phyloP scores from a whole-genome alignment of 2,797 vertebrate genomes.

The Amblyopsis hoosieri region DNA sequence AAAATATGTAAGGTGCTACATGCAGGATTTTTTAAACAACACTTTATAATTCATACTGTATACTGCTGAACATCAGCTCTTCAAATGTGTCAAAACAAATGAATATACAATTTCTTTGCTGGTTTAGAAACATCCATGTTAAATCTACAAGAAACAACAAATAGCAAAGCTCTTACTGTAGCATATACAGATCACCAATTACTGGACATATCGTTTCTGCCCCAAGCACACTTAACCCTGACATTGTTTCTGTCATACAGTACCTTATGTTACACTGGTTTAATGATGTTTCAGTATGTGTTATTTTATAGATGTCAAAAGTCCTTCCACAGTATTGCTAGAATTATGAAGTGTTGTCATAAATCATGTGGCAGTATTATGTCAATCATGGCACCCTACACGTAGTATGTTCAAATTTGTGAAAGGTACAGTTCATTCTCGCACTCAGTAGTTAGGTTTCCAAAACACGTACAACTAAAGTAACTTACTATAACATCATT shows the following conservation, averaged over 20 bases:
- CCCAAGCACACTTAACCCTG: not conserved
- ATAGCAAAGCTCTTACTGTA: conserved; percentile 1
- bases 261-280: not conserved
- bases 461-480: conserved; percentile 37
- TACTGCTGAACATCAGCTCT: conserved; percentile 13
- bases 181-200: conserved; percentile 21
- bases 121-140: conserved; percentile 4
- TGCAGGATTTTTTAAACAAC: conserved; percentile 49
- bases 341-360: conserved; percentile 50
- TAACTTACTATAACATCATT: not conserved
- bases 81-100: too few species aligned
- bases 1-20: conserved; percentile 41
- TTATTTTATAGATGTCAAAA: conserved; percentile 5
- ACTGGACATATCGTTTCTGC: conserved; percentile 7
- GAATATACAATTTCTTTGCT: not conserved
- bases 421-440: conserved; percentile 29
- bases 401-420: conserved; percentile 54
- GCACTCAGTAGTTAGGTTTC: conserved; percentile 33
- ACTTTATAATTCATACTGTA: conserved; percentile 42
- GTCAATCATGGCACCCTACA: conserved; percentile 42
- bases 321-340: conserved; percentile 49
- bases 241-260: conserved; percentile 3
- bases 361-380: conserved; percentile 52
- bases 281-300: too few species aligned
- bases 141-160: not conserved